Evolutionary conservation across 2,113 vertebrate species (phyloP), one percentile per base, ranked within the genome.

Genomic region (Clarias macrocephalus): DNA sequence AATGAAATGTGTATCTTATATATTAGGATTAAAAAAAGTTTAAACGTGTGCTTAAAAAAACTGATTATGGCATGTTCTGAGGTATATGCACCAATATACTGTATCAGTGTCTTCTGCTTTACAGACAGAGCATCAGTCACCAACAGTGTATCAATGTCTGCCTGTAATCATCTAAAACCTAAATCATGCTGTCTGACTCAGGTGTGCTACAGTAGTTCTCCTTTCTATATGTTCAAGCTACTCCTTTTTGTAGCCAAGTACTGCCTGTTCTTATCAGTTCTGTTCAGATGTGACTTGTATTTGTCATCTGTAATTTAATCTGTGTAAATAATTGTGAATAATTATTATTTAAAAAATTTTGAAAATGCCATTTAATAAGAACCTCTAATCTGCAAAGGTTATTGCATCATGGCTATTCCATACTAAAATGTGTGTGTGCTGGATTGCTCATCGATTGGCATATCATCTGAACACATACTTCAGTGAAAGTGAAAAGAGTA

Each of bases 241-340:
- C 33, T 73, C 30, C 68, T 30, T 42, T 73, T 42, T 42, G 3
- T 23, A 42, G 8, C 30, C 18, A 73, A 37, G 30, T 37, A 30
- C 18, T 72, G 68, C 7, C 16, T 84, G 65, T 77, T 70, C 7
- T 79, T 52, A 65, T 54, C 4, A 79, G 48, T 89, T 89, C 77
- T 82, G 83, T 85, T 72, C 82, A 62, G 82, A 76, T 86, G 80
- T 80, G 89, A 83, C 19, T 52, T 86, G 59, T 89, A 77, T 76
- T 79, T 56, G 65, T 75, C 73, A 81, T 88, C 85, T 84, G 57
- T 85, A 89, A 89, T 86, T 79, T 80, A 82, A 91, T 66, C 25
- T 80, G 88, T 94, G 93, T 95, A 94, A 94, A 95, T 95, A 95
- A 94, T 94, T 90, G 87, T 89, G 85, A 91, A 92, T 88, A 94